Evolutionary conservation across 2,113 vertebrate genomes (phyloP).

Genomic region (Phyllostomus discolor): DNA sequence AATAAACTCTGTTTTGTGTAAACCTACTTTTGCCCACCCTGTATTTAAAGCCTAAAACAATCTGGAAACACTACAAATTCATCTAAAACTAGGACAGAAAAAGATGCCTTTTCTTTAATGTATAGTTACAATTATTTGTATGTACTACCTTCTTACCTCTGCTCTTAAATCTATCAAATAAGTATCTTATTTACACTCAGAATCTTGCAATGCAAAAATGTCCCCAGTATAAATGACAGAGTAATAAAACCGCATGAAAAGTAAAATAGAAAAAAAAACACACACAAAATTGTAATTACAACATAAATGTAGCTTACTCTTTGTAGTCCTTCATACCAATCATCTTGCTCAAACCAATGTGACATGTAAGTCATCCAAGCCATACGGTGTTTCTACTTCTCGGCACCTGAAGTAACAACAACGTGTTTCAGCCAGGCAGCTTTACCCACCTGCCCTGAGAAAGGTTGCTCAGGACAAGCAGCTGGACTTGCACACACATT

Average conservation of each 20-base stretch:
- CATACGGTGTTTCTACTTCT: slow-evolving; percentile 70
- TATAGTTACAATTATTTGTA: background rate
- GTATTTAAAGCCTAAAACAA: slow-evolving; percentile 35
- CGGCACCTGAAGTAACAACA: slow-evolving; percentile 66
- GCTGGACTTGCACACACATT: background rate
- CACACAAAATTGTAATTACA: slow-evolving; percentile 65
- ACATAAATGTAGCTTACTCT: slow-evolving; percentile 78
- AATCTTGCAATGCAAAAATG: background rate
- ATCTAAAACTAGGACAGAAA: background rate
- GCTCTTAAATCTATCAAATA: slow-evolving; percentile 40
- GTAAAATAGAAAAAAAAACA: slow-evolving; percentile 28
- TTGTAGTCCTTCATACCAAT: slow-evolving; percentile 85
- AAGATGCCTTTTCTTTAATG: background rate
- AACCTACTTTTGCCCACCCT: background rate
- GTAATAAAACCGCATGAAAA: slow-evolving; percentile 24
- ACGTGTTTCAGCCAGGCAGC: slow-evolving; percentile 36
- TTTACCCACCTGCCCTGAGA: slow-evolving; percentile 41
- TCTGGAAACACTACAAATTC: slow-evolving; percentile 39
- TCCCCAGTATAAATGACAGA: slow-evolving; percentile 9
- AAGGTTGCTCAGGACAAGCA: background rate
- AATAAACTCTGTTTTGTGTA: background rate
- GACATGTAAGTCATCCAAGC: slow-evolving; percentile 83
- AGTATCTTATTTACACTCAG: slow-evolving; percentile 38
- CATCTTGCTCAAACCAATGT: slow-evolving; percentile 84
- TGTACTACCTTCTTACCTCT: background rate